Percentiles rank a stretch among this genome's conserved stretches.
phyloP scores from a whole-genome alignment of 2,797 vertebrate species.

The Aphelocoma californica region DNA sequence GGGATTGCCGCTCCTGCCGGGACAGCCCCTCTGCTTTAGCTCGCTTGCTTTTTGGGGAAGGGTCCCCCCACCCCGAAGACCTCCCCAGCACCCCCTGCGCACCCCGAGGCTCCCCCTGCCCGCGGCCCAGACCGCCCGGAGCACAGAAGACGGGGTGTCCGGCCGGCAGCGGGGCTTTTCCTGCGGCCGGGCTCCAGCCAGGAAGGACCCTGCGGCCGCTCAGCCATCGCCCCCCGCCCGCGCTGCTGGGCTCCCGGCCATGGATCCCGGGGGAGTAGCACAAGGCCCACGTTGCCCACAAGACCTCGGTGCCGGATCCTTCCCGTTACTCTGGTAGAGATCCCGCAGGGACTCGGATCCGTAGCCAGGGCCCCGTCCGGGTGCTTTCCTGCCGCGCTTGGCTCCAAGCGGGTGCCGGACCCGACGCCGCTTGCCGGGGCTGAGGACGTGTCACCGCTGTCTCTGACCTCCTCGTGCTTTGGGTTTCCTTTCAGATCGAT shows the following conservation, averaged over 20 bases:
- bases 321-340: neutral
- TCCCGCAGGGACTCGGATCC: neutral
- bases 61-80: neutral
- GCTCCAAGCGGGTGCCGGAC: neutral
- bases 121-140: neutral
- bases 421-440: neutral
- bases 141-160: conserved; percentile 52
- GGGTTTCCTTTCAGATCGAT: conserved; percentile 85
- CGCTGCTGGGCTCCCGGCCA: neutral
- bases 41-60: conserved; percentile 17
- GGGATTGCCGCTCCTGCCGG: neutral
- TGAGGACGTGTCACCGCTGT: neutral
- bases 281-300: neutral
- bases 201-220: conserved; percentile 3
- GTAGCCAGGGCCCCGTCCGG: neutral
- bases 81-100: neutral
- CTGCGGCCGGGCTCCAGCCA: conserved; percentile 15
- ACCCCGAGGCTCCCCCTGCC: conserved; percentile 42
- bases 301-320: conserved; percentile 13
- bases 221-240: neutral
- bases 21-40: conserved; percentile 24
- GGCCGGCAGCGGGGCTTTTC: neutral
- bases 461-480: conserved; percentile 29
- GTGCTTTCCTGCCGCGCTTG: conserved; percentile 6
- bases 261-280: neutral